Conservation (phyloP, 2,888 invertebrate genomes). For the Drosophila longiperda region DNA sequence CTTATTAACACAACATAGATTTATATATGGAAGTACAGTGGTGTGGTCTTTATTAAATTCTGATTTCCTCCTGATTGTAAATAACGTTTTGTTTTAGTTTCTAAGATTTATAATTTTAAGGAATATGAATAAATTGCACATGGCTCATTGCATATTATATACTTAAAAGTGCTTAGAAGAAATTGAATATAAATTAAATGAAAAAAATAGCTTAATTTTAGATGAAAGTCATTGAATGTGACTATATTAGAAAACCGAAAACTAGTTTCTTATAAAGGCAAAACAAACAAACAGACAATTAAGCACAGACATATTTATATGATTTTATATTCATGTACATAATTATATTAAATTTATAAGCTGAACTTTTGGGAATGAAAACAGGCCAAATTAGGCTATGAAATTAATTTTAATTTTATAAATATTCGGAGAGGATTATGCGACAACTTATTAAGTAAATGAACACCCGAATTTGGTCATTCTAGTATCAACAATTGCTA, state of each 20-base stretch:
- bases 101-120: not conserved
- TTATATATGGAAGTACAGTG: not conserved
- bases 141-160: not conserved
- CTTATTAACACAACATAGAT: not conserved
- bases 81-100: not conserved
- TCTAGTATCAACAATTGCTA: not conserved
- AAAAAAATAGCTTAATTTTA: not conserved
- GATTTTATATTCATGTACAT: not conserved
- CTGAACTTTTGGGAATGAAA: not conserved
- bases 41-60: not conserved
- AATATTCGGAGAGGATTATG: not conserved
- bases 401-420: not conserved
- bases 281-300: not conserved
- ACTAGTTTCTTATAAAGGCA: constrained; percentile 3
- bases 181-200: not conserved
- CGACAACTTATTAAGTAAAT: not conserved
- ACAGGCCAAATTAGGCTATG: not conserved
- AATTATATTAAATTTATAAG: not conserved
- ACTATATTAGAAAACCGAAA: not conserved
- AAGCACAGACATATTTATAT: not conserved
- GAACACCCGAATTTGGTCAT: not conserved
- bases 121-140: not conserved
- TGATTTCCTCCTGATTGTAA: not conserved
- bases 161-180: not conserved
- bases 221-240: not conserved